Conservation (phyloP, 2,113 vertebrate genomes). For the Thunnus thynnus region DNA sequence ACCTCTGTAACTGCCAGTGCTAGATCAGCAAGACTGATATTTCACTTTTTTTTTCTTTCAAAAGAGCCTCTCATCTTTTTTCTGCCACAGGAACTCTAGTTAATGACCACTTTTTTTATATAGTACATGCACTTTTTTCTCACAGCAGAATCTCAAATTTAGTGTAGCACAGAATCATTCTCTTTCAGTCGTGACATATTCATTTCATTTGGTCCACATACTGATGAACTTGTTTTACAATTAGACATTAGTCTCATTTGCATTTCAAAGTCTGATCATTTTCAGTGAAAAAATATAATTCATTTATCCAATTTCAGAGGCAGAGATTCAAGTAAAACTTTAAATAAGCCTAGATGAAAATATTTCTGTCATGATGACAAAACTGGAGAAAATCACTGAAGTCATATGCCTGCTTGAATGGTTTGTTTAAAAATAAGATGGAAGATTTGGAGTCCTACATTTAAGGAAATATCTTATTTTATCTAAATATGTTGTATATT, state of each 20-base stretch:
- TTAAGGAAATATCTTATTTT: slow-evolving; percentile 26
- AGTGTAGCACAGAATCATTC: neutral
- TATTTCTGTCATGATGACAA: slow-evolving; percentile 21
- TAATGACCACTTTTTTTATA: slow-evolving; percentile 28
- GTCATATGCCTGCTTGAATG: neutral
- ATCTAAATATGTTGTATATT: slow-evolving; percentile 5
- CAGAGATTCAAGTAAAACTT: slow-evolving; percentile 27
- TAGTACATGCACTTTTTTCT: slow-evolving; percentile 37
- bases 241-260: slow-evolving; percentile 52
- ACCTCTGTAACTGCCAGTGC: slow-evolving; percentile 42
- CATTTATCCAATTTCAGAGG: slow-evolving; percentile 33
- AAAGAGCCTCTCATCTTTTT: slow-evolving; percentile 11
- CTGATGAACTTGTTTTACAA: slow-evolving; percentile 39
- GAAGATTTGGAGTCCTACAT: slow-evolving; percentile 6
- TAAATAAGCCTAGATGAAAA: slow-evolving; percentile 48
- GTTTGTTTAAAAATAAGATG: slow-evolving; percentile 11
- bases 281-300: slow-evolving; percentile 16
- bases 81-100: neutral
- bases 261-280: slow-evolving; percentile 62
- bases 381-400: slow-evolving; percentile 11
- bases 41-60: slow-evolving; percentile 1
- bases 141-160: neutral
- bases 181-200: slow-evolving; percentile 23
- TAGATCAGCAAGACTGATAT: slow-evolving; percentile 55
- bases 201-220: slow-evolving; percentile 37